These are phyloP conservation scores for Conus ventricosus DNA, from an alignment of 1,140 invertebrate species.

Conservation along the genomic window DNA sequence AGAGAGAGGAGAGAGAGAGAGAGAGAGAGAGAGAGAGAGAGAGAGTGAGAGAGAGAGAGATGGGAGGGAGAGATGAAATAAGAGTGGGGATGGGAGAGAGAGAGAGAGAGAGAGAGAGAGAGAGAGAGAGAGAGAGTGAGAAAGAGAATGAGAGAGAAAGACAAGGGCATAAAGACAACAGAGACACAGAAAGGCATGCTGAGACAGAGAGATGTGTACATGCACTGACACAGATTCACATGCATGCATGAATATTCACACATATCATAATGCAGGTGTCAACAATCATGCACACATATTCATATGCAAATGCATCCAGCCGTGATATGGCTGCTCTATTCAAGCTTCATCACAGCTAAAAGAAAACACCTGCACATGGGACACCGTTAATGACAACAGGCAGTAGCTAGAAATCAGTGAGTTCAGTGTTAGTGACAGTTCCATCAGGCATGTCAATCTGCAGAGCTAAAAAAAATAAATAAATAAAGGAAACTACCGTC, in stretches of 20 bases:
- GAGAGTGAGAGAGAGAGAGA: neutral
- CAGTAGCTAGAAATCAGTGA: no score
- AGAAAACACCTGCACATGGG: no score
- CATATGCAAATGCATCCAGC: no score
- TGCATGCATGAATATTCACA: neutral
- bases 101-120: neutral
- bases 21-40: neutral
- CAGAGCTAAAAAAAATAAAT: no score
- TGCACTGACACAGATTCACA: neutral
- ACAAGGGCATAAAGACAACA: neutral
- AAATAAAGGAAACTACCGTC: no score
- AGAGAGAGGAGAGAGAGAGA: neutral
- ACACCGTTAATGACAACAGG: no score
- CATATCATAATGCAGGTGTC: neutral
- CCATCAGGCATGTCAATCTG: no score
- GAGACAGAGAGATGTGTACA: neutral
- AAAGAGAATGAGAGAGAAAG: neutral
- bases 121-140: neutral
- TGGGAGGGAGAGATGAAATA: neutral
- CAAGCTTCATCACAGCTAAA: no score
- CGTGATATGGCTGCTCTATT: no score
- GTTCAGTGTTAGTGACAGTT: no score
- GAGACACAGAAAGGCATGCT: neutral
- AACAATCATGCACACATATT: no score
- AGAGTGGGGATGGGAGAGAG: no score